A percentile compares a stretch with the other conserved stretches of the same genome.
Evolutionary conservation across 2,888 invertebrate species (phyloP).

Genomic region (Drosophila aldrichi): DNA sequence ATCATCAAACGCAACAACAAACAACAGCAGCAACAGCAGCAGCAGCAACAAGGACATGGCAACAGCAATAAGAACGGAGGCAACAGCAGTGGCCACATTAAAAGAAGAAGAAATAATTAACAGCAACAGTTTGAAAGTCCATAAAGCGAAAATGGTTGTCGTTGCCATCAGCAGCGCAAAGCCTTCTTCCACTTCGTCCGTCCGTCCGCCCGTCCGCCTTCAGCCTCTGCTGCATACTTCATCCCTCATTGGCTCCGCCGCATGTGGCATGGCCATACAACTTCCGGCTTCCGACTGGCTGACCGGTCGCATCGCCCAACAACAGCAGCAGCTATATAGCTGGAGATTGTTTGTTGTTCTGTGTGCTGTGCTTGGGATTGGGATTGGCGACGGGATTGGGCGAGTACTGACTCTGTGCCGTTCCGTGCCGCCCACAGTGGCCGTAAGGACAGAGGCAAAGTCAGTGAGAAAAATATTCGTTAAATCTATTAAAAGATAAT

Average conservation of each 20-base stretch:
- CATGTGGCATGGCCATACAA: slow-evolving; percentile 79
- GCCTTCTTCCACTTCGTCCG: slow-evolving; percentile 20
- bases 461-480: slow-evolving; percentile 79
- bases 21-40: slow-evolving; percentile 35
- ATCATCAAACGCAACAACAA: slow-evolving; percentile 63
- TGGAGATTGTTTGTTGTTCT: slow-evolving; percentile 36
- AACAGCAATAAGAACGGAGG: slow-evolving; percentile 46
- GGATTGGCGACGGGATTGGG: slow-evolving; percentile 10
- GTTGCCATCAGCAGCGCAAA: slow-evolving; percentile 44
- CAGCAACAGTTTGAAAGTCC: slow-evolving; percentile 81
- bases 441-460: slow-evolving; percentile 56
- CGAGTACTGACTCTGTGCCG: neutral
- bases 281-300: slow-evolving; percentile 75
- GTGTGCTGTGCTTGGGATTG: slow-evolving; percentile 14
- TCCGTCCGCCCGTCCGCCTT: neutral
- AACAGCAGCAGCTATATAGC: slow-evolving; percentile 27
- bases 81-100: slow-evolving; percentile 72
- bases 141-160: slow-evolving; percentile 74
- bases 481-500: slow-evolving; percentile 81
- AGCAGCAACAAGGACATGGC: slow-evolving; percentile 20
- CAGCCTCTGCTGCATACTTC: slow-evolving; percentile 12
- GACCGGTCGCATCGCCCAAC: slow-evolving; percentile 37
- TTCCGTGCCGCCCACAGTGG: slow-evolving; percentile 14
- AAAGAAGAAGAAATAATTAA: slow-evolving; percentile 81
- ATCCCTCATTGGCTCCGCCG: slow-evolving; percentile 51